Base-by-base conservation (phyloP, 2,888 invertebrate genomes). In the Omphaloscelis lunosa region DNA sequence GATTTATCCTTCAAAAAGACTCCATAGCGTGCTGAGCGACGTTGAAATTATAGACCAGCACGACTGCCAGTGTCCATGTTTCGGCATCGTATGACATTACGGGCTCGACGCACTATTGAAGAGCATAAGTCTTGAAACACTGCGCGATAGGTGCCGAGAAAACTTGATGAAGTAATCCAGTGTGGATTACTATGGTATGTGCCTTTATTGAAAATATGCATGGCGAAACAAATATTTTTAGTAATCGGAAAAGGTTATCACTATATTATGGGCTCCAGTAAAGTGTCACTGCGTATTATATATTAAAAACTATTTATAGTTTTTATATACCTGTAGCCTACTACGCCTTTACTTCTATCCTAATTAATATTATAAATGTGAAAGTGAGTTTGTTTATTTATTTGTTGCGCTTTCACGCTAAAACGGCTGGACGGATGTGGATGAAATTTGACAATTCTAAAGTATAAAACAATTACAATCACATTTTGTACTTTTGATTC, bases 401-500 rank as follows among this genome's bases (percentile, higher is more conserved):
- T 15, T 45, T 45, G 45, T 45, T 45, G 15, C 45, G 45, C 45
- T 15, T 45, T 15, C 0, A 15, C 15, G 15, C 45, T 45, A 5
- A 45, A 45, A 0, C 45, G 15, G 12, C 45, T 45, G 0, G 15
- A 15, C 45, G 45, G 45, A 15, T 45, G 15, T 15, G 15, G 15
- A 45, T 12, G 45, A 45, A 45, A 45, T 45, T 45, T 45, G 45
- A n/a, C n/a, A n/a, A n/a, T n/a, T n/a, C n/a, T n/a, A n/a, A n/a
- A n/a, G n/a, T n/a, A n/a, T n/a, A 41, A 70, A 82, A 56, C 69
- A 70, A 77, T 82, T 71, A 82, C 41, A 61, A 51, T 66, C 27
- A 41, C 56, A 51, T 82, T 76, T 66, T 15, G 56, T 56, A 76
- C n/a, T 75, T 76, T 58, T 48, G n/a, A 58, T 34, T 67, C 4